Percentiles rank a stretch among this genome's conserved stretches.
phyloP scores from a whole-genome alignment of 2,113 vertebrate species.

The Neodontobutis hainanensis region DNA sequence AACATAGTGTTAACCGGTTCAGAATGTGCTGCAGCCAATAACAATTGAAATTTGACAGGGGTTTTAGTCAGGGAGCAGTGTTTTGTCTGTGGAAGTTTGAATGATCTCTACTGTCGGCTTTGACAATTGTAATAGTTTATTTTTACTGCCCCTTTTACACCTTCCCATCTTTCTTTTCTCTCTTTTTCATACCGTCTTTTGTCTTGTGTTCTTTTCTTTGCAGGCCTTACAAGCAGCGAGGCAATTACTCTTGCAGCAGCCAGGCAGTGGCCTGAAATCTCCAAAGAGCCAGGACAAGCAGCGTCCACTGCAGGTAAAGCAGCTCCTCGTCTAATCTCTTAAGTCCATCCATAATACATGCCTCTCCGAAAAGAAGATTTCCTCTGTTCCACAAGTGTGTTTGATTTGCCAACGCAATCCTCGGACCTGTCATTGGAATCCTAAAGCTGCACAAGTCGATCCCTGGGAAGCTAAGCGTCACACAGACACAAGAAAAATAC shows the following conservation, averaged over 20 bases:
- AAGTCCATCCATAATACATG: conserved; percentile 79
- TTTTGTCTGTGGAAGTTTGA: conserved; percentile 50
- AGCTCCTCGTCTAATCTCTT: conserved; percentile 76
- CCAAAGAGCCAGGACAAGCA: conserved; percentile 99
- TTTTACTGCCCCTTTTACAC: conserved; percentile 54
- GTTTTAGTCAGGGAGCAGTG: conserved; percentile 14
- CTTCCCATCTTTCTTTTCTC: conserved; percentile 30
- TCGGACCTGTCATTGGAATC: conserved; percentile 69
- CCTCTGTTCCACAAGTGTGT: conserved; percentile 78
- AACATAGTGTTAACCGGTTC: conserved; percentile 33
- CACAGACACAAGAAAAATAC: conserved; percentile 35
- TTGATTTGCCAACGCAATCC: conserved; percentile 78
- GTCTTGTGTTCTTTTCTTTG: conserved; percentile 62
- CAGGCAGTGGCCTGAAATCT: conserved; percentile 98
- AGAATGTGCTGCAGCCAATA: conserved; percentile 20
- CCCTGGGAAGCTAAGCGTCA: conserved; percentile 44
- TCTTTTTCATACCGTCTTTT: conserved; percentile 55
- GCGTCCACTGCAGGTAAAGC: conserved; percentile 97
- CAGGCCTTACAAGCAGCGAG: conserved; percentile 98
- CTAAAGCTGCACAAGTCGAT: conserved; percentile 55
- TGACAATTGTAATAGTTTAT: conserved; percentile 58
- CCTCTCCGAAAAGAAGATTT: conserved; percentile 74
- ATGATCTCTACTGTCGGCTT: conserved; percentile 50
- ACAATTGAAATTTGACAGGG: conserved; percentile 33
- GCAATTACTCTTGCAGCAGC: conserved; percentile 98